These are phyloP conservation scores for Tiaroga cobitis DNA, from an alignment of 2,797 vertebrate genomes.

Conservation along the genomic window DNA sequence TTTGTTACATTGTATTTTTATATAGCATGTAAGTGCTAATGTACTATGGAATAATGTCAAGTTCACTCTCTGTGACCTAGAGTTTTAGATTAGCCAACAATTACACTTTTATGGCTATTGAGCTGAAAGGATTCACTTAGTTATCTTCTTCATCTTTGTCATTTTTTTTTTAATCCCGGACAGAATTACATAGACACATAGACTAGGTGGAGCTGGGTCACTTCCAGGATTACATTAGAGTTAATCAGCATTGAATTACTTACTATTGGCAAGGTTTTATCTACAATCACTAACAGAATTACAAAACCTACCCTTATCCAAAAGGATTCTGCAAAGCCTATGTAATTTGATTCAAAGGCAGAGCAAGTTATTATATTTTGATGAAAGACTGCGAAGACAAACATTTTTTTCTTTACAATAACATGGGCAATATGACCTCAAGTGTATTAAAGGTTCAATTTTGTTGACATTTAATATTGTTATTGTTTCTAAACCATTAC, in stretches of 20 bases:
- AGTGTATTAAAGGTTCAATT: not conserved
- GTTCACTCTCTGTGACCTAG: not conserved
- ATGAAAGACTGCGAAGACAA: not conserved
- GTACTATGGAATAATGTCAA: not conserved
- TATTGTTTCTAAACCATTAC: not conserved
- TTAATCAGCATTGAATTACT: not conserved
- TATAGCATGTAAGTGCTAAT: not conserved
- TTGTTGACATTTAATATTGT: not conserved
- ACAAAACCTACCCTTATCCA: not conserved
- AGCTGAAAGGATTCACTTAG: not conserved
- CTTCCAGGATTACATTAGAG: not conserved
- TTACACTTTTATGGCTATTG: not conserved
- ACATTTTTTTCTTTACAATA: not conserved
- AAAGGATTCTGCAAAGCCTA: not conserved
- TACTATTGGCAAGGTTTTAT: not conserved
- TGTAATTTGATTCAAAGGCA: not conserved
- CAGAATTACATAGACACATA: not conserved
- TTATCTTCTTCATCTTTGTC: not conserved
- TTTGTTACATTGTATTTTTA: no score
- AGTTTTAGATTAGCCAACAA: not conserved
- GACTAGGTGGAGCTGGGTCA: not conserved
- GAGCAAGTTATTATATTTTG: not conserved
- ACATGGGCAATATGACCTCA: not conserved
- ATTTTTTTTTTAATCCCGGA: not conserved
- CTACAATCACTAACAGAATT: not conserved